Conservation (phyloP, 2,113 vertebrate genomes). For the Grantiella picta region DNA sequence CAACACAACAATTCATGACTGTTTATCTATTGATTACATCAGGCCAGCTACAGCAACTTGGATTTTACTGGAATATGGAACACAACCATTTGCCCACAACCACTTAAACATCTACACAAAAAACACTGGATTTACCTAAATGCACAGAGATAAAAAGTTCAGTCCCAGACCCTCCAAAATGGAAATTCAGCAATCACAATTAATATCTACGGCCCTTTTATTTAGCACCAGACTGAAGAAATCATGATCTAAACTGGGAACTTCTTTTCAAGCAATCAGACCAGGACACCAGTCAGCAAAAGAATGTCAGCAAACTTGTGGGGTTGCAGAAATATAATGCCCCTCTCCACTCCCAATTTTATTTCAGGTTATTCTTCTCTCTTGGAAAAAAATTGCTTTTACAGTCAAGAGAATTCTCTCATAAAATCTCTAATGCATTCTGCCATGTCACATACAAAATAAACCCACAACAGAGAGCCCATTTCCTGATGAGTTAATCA, state of each 20-base stretch:
- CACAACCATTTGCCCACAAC: background rate
- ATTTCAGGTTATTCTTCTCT: background rate
- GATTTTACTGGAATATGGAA: background rate
- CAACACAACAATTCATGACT: background rate
- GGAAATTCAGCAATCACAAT: background rate
- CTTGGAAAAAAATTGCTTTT: background rate
- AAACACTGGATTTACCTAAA: background rate
- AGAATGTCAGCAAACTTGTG: background rate
- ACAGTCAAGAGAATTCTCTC: background rate
- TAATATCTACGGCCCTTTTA: background rate
- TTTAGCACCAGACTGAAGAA: background rate
- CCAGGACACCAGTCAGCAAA: background rate
- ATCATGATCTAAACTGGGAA: background rate
- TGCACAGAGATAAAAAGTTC: background rate
- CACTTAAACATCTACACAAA: background rate
- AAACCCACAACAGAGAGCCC: background rate
- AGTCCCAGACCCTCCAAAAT: background rate
- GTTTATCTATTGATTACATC: background rate
- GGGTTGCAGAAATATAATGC: background rate
- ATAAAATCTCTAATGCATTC: background rate
- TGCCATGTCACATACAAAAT: background rate
- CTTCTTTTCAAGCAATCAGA: background rate
- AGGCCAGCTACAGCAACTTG: background rate
- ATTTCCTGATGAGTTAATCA: background rate
- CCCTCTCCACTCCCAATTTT: background rate